phyloP scores from a whole-genome alignment of 2,888 invertebrate genomes.

The Galerucella pusilla region DNA sequence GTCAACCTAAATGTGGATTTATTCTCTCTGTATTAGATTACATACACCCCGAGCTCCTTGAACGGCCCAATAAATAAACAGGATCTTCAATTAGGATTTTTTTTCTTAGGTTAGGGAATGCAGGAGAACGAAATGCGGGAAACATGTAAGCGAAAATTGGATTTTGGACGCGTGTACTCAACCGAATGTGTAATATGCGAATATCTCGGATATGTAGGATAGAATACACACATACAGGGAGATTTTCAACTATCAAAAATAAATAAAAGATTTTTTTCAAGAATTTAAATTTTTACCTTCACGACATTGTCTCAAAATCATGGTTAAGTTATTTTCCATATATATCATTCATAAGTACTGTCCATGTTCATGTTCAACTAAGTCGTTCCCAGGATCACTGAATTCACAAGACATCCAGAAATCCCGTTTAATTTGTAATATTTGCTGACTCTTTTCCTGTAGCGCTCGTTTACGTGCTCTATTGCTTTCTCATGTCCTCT shows the following conservation, averaged over 20 bases:
- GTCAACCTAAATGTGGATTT: conserved; percentile 68
- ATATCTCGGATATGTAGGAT: background rate
- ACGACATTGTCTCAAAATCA: no score
- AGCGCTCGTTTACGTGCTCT: no score
- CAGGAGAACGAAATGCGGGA: conserved; percentile 52
- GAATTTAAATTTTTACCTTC: no score
- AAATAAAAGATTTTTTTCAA: no score
- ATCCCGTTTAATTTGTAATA: no score
- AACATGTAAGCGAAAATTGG: conserved; percentile 49
- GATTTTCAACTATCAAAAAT: background rate
- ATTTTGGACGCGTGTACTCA: conserved; percentile 42
- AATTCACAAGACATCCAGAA: no score
- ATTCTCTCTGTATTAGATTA: conserved; percentile 68
- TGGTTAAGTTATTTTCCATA: no score
- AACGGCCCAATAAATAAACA: conserved; percentile 63
- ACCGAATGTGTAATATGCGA: conserved; percentile 9
- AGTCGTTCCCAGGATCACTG: no score
- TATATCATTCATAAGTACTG: no score
- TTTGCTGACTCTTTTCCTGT: no score
- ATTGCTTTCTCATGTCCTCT: no score
- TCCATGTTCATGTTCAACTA: no score
- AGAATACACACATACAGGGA: background rate
- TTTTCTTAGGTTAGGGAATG: conserved; percentile 48
- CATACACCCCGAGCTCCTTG: conserved; percentile 63
- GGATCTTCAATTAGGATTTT: conserved; percentile 64